These are phyloP conservation scores for Pantherophis guttatus DNA, from an alignment of 2,113 vertebrate species.

Conservation along the genomic window DNA sequence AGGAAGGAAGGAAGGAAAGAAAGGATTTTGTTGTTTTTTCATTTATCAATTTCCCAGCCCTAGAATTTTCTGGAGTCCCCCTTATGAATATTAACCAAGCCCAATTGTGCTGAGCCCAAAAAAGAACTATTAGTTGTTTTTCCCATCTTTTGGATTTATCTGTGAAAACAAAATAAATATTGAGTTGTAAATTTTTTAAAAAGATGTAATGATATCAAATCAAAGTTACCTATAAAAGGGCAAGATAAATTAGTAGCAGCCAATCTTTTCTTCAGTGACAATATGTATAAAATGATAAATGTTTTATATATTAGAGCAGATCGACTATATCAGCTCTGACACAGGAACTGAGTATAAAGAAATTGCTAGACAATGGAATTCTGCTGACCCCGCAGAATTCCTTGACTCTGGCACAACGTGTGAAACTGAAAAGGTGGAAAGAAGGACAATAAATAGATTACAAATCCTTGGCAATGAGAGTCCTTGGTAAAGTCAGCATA, in stretches of 20 bases:
- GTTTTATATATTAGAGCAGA: conserved; percentile 13
- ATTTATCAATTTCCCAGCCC: not conserved
- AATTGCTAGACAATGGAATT: conserved; percentile 22
- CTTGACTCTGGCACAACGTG: conserved; percentile 35
- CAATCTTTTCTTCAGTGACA: not conserved
- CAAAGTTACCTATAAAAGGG: not conserved
- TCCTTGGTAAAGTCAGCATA: conserved; percentile 20
- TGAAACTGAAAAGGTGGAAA: conserved; percentile 40
- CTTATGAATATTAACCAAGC: not conserved
- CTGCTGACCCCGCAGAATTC: conserved; percentile 20
- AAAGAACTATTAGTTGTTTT: not conserved
- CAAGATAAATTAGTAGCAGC: not conserved
- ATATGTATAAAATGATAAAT: conserved; percentile 7
- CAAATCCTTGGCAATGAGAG: conserved; percentile 9
- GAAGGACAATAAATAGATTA: conserved; percentile 37
- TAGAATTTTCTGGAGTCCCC: not conserved
- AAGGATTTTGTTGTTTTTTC: not conserved
- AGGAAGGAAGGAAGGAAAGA: not conserved
- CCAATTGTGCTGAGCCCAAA: not conserved
- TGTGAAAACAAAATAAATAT: not conserved
- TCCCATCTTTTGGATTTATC: not conserved
- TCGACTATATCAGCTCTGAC: not conserved
- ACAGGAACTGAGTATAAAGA: conserved; percentile 10
- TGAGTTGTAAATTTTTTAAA: not conserved
- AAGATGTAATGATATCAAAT: not conserved